Base-by-base conservation (phyloP, 2,888 invertebrate species). In the Nemapogon koenigi region DNA sequence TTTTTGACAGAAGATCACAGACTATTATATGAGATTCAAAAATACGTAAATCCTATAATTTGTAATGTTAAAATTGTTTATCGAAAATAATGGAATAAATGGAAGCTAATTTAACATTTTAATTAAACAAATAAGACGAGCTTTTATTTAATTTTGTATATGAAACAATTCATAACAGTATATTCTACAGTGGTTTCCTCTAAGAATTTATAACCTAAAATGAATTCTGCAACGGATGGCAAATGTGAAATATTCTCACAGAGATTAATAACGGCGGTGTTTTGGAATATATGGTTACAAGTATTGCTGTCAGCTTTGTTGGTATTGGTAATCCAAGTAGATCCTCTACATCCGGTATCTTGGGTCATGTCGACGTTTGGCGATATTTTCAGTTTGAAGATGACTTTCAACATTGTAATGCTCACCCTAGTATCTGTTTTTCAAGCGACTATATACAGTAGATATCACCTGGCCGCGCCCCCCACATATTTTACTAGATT, bases 371-470 rank as follows among this genome's bases (percentile, higher is more conserved):
- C 81, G 25, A 83, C 86, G 1, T 61, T 88, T 44, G 50, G 71
- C 11, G 76, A 85, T 10, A 67, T 89, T 41, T 70, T 82, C 37
- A 82, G 84, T 3, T 71, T 83, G 52, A 82, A 83, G 55, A 88
- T 88, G 62, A 84, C 85, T 69, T 57, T 86, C 1, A 87, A 84
- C 48, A 81, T 88, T 31, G 61, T 86, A 16, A 82, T 89, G 1
- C 79, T 90, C 13, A 71, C 82, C 8, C 56, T 76, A 16, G 81
- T 88, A 1, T 84, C 88, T 7, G 83, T 87, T 42, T 75, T 87
- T 4, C 89, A 89, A 65, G 87, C 89, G n/a, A 71, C 88, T 27
- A 76, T 88, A 22, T 85, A 87, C 52, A 87, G 87, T 31, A 88
- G 86, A 53, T 85, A 85, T 46, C 88, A 88, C 49, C 75, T 89